These are phyloP conservation scores for Acrossocheilus fasciatus DNA, from an alignment of 2,797 vertebrate genomes.

Conservation along the genomic window DNA sequence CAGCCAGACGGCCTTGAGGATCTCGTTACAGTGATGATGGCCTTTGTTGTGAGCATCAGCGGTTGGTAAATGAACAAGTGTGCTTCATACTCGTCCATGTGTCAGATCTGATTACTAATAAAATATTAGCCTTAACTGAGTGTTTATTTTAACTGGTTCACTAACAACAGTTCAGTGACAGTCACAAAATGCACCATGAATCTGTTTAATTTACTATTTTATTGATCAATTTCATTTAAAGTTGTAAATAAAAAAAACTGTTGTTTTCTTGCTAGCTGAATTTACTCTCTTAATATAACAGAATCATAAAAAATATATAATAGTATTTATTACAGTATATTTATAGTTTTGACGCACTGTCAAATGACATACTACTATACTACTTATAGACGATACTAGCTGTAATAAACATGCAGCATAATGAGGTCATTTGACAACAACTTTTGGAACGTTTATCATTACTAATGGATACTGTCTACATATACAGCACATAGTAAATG, in stretches of 20 bases:
- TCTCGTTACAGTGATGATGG: not conserved
- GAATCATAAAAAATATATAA: too few relatives aligned
- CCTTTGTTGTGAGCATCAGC: not conserved
- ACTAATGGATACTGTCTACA: not conserved
- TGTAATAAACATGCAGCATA: too few relatives aligned
- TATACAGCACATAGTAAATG: not conserved
- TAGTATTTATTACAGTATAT: too few relatives aligned
- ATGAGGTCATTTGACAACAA: too few relatives aligned
- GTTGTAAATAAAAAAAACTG: too few relatives aligned
- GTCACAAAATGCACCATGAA: not conserved
- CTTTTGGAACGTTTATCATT: too few relatives aligned
- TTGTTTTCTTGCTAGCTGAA: too few relatives aligned
- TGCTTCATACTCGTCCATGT: not conserved
- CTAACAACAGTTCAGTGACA: not conserved
- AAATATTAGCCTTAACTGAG: not conserved
- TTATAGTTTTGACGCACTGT: too few relatives aligned
- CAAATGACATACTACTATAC: too few relatives aligned
- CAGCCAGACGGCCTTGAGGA: not conserved
- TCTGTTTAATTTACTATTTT: not conserved
- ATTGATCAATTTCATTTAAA: not conserved
- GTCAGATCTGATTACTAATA: not conserved
- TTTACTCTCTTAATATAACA: too few relatives aligned
- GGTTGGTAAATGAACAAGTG: not conserved
- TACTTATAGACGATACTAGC: too few relatives aligned
- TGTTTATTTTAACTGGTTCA: not conserved